Evolutionary conservation across 2,797 vertebrate genomes (phyloP).

Genomic region (Sebastes diploproa): DNA sequence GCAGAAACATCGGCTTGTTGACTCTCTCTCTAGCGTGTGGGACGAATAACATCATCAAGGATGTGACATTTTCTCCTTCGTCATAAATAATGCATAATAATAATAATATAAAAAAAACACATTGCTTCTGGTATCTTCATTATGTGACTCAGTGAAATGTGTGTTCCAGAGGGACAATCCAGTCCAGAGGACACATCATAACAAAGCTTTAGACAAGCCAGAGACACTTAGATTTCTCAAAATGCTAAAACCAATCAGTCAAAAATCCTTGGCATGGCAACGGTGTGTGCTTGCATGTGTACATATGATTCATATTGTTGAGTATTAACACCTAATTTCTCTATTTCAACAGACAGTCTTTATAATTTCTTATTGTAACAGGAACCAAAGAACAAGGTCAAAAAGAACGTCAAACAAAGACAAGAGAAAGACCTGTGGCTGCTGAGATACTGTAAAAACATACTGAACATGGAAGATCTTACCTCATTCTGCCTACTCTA

Average conservation of each 20-base stretch:
- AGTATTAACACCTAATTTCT: constrained; percentile 46
- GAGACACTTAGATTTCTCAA: constrained; percentile 26
- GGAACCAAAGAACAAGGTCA: constrained; percentile 26
- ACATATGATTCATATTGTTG: neutral
- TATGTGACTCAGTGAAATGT: constrained; percentile 29
- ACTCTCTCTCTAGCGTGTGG: neutral
- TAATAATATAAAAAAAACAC: neutral
- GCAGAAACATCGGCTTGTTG: constrained; percentile 1
- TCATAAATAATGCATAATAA: constrained; percentile 43
- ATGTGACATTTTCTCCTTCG: constrained; percentile 34
- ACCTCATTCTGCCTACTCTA: neutral
- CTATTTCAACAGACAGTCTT: constrained; percentile 29
- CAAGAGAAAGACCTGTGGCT: constrained; percentile 47
- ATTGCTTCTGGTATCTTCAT: constrained; percentile 24
- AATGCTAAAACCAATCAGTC: constrained; percentile 13
- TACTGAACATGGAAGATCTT: neutral
- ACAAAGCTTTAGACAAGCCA: constrained; percentile 30
- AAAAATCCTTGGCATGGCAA: constrained; percentile 12
- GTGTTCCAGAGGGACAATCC: constrained; percentile 20
- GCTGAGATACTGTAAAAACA: constrained; percentile 11
- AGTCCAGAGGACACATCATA: neutral
- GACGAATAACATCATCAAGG: neutral
- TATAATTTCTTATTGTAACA: constrained; percentile 18
- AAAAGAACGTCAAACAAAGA: constrained; percentile 25
- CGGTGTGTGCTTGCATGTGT: neutral